A percentile compares a stretch with the other conserved stretches of the same genome.
phyloP scores from a whole-genome alignment of 2,888 invertebrate species.

The Eupithecia subfuscata region DNA sequence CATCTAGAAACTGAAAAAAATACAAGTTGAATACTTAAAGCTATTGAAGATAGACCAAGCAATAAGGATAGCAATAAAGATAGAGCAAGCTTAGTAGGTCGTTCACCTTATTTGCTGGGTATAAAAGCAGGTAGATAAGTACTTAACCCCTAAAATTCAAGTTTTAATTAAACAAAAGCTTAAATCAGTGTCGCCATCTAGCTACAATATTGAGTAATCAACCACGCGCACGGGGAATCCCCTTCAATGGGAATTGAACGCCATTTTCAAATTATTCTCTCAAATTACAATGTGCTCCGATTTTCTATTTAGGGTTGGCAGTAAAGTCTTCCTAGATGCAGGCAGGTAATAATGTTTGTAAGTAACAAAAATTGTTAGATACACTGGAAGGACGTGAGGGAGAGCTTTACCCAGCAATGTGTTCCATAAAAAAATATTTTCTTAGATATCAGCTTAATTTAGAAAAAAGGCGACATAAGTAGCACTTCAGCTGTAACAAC shows the following conservation, averaged over 20 bases:
- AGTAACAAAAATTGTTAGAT: neutral
- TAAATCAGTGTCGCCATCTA: slow-evolving; percentile 14
- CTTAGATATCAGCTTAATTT: no score
- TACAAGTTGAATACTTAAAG: neutral
- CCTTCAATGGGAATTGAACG: slow-evolving; percentile 33
- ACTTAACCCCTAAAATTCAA: neutral
- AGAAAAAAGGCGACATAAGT: no score
- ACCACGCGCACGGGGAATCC: slow-evolving; percentile 27
- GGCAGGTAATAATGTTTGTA: neutral
- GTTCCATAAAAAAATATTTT: neutral
- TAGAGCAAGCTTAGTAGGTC: neutral
- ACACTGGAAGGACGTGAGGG: neutral
- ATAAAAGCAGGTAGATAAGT: neutral
- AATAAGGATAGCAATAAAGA: neutral
- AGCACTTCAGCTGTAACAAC: no score
- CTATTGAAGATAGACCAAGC: neutral
- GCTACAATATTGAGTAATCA: slow-evolving; percentile 34
- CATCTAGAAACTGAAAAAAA: neutral
- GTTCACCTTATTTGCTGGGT: neutral
- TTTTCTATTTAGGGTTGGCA: slow-evolving; percentile 29
- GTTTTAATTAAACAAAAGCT: neutral
- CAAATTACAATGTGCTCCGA: slow-evolving; percentile 39
- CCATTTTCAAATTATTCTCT: slow-evolving; percentile 38
- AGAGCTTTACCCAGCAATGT: neutral
- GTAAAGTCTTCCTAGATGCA: neutral